Evolutionary conservation across 2,113 vertebrate species (phyloP), one percentile per base, ranked within the genome.

Genomic region (Australoheros scitulus): DNA sequence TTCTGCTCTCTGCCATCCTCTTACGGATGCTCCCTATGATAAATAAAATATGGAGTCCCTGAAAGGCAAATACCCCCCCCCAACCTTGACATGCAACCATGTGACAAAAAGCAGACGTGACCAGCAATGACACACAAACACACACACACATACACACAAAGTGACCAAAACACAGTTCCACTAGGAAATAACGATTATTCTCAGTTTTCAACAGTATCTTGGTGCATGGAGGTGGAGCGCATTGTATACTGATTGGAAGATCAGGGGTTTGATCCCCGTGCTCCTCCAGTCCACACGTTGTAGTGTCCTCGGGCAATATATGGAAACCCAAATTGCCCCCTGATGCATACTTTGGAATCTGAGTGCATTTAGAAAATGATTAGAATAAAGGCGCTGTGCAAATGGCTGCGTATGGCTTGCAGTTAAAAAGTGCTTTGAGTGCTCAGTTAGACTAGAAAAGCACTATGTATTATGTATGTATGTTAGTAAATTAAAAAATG

Each of bases 1-100:
- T 64, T 15, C 64, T 20, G 2, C 64, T 70, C 56, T 70, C 50
- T 26, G 15, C 64, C 55, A 47, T 82, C 47, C 17, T 79, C 43
- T 74, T 32, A 86, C 10, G 17, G 52, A 59, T 59, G 83, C 76
- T 70, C 14, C 70, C 61, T 36, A 52, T 64, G 84, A 91, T 88
- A 68, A 88, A 92, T 91, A 87, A 89, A 90, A 93, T 83, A 92
- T 87, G 80, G 61, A 84, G 77, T 80, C 77, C 20, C 60, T 77
- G 47, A 83, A 81, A 85, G 85, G 80, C 29, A 72, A 80, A 70
- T 79, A 76, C 76, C 78, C 87, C 29, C 79, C 24, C 79, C 24
- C n/a, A 81, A 90, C 81, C 88, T 86, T 79, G 57, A 80, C 76
- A 55, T 61, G 32, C 13, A 3, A 61, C 57, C 24, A 61, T 55